phyloP scores from a whole-genome alignment of 2,113 vertebrate species.

The Mormoops blainvillei region DNA sequence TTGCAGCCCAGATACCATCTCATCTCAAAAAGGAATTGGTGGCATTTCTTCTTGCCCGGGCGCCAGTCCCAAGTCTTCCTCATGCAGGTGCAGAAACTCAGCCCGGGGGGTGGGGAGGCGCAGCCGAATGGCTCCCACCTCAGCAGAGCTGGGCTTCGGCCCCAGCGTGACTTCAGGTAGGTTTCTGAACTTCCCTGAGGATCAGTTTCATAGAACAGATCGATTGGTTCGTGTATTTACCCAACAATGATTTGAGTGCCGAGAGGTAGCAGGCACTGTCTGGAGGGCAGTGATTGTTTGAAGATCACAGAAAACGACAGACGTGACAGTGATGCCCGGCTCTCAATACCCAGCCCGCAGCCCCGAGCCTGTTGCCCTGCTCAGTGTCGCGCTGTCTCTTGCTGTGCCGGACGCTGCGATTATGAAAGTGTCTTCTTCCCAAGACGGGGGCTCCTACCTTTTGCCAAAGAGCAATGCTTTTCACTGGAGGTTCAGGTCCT shows the following conservation, averaged over 20 bases:
- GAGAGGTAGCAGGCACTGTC: rapidly evolving
- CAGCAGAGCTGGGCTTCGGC: neutral
- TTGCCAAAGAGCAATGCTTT: neutral
- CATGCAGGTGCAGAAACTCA: neutral
- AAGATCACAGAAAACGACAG: rapidly evolving
- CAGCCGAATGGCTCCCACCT: rapidly evolving
- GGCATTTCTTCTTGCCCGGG: neutral
- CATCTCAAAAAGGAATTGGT: neutral
- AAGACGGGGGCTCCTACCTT: neutral
- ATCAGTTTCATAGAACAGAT: neutral
- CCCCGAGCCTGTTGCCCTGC: rapidly evolving
- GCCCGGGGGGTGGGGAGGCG: too few species aligned
- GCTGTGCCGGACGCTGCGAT: rapidly evolving
- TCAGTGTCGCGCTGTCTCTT: rapidly evolving
- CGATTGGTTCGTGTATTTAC: neutral
- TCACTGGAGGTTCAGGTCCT: neutral
- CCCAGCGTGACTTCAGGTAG: neutral
- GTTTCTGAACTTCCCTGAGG: neutral
- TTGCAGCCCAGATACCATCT: rapidly evolving
- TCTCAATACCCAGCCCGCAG: rapidly evolving
- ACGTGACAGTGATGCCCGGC: rapidly evolving
- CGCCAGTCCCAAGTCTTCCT: neutral
- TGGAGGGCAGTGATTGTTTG: rapidly evolving
- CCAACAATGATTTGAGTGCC: neutral
- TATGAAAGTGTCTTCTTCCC: neutral